Evolutionary conservation across 2,797 vertebrate species (phyloP).

Genomic region (Cuniculus paca): DNA sequence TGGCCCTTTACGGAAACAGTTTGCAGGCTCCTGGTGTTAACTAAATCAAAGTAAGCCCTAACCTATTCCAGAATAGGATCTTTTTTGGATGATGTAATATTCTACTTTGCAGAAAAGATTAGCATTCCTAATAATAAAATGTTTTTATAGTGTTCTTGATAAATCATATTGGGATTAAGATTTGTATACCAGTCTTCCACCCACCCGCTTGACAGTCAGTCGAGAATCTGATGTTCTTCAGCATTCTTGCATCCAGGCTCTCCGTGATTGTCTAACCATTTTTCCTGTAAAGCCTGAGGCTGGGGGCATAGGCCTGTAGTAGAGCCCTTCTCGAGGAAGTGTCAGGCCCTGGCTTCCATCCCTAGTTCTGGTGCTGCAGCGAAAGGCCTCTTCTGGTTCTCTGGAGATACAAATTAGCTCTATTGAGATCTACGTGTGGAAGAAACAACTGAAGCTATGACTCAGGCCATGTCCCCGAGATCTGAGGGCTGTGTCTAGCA

Average conservation of each 20-base stretch:
- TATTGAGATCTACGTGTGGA: background rate
- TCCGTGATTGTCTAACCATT: conserved; percentile 57
- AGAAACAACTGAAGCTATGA: background rate
- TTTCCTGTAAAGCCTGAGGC: background rate
- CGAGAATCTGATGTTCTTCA: conserved; percentile 70
- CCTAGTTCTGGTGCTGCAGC: too few relatives aligned
- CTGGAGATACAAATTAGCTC: conserved; percentile 2
- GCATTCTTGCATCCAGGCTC: conserved; percentile 27
- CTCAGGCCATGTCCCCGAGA: background rate
- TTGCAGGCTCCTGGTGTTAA: background rate
- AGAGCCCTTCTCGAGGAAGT: background rate
- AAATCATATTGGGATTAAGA: conserved; percentile 57
- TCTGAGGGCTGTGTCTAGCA: background rate
- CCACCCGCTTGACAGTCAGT: conserved; percentile 70
- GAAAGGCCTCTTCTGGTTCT: background rate
- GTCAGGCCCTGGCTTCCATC: background rate
- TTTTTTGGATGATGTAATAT: background rate
- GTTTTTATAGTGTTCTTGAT: conserved; percentile 56
- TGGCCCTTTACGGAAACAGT: conserved; percentile 29
- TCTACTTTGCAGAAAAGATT: conserved; percentile 52
- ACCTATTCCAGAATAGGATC: background rate
- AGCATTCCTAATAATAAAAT: conserved; percentile 49
- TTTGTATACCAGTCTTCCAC: conserved; percentile 55
- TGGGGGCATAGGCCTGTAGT: background rate
- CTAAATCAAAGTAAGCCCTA: background rate